Evolutionary conservation across 2,113 vertebrate species (phyloP), one percentile per base, ranked within the genome.

Genomic region (Siphamia tubifer): DNA sequence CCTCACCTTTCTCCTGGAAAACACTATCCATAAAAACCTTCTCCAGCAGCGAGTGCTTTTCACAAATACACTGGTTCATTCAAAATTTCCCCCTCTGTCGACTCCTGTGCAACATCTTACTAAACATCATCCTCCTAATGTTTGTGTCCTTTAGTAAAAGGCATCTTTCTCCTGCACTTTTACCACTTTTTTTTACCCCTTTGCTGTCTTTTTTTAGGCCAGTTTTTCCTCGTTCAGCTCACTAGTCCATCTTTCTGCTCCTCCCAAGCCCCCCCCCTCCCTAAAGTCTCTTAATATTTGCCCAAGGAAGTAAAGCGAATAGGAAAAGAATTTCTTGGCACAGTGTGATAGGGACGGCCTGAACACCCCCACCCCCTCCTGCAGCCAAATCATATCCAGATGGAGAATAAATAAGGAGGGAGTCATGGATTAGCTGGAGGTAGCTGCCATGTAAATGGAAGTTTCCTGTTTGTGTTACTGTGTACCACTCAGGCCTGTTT

Each of bases 251-350:
- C 19, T 30, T 13, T 24, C 24, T 19, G 3, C 20, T 16, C 21
- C 36, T 16, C 38, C 32, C 49, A 56, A 77, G 75, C 69, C 40
- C 9, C 8, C 5, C 10, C 25, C 27, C 8, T n/a, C 45, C 19
- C 53, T 69, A 58, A 81, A 65, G 69, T 61, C 57, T 28, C 39
- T 55, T 68, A 65, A 79, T 90, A 69, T 89, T 90, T 89, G 73
- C 77, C 80, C 66, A 87, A 67, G 84, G 81, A 90, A 79, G 87
- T 73, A 81, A 87, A 81, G 77, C 27, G 40, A 84, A 74, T 74
- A 65, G 72, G 68, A 79, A 86, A 87, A 81, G 84, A 86, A 75
- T 84, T 81, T 83, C 56, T 90, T 89, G 90, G 87, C 77, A 73
- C 52, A 56, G 60, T 34, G 9, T 39, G 31, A 70, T 70, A 56